A percentile compares a stretch with the other conserved stretches of the same genome.
Conservation (phyloP, 1,140 invertebrate species). For the Drosophila jambulina region DNA sequence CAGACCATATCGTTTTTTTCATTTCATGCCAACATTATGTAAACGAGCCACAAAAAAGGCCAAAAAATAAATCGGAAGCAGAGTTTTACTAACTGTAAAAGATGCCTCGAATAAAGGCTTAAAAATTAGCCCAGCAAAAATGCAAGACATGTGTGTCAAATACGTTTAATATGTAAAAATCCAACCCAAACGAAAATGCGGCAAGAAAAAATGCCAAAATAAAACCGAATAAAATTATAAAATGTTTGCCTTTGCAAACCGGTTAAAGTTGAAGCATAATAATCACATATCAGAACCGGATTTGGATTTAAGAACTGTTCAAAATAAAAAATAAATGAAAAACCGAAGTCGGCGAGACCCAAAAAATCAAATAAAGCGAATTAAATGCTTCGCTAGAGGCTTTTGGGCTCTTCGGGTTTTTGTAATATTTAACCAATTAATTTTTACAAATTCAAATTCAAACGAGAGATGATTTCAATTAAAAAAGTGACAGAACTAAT, state of each 20-base stretch:
- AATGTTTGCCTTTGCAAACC: constrained; percentile 50
- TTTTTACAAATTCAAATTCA: background rate
- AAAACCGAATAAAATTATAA: constrained; percentile 56
- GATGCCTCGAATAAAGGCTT: constrained; percentile 14
- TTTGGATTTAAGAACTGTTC: constrained; percentile 48
- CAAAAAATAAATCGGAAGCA: constrained; percentile 28
- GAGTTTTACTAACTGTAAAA: constrained; percentile 35
- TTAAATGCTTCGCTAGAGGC: constrained; percentile 32
- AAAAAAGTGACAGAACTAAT: constrained; percentile 10
- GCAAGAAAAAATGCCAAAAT: constrained; percentile 46
- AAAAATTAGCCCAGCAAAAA: constrained; percentile 7
- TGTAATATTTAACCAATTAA: constrained; percentile 25
- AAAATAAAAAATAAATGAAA: constrained; percentile 9
- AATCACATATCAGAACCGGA: constrained; percentile 51
- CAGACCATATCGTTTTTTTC: constrained; percentile 23
- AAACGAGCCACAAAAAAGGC: constrained; percentile 26
- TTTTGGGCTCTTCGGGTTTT: background rate
- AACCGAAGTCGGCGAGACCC: constrained; percentile 14
- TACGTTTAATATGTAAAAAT: constrained; percentile 62
- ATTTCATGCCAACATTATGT: constrained; percentile 51
- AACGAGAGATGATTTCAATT: constrained; percentile 1
- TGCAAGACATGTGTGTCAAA: constrained; percentile 60
- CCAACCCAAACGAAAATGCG: constrained; percentile 34
- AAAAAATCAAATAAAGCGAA: constrained; percentile 34
- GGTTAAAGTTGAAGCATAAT: constrained; percentile 40